Evolutionary conservation across 2,888 invertebrate genomes (phyloP), one percentile per base, ranked within the genome.

Genomic region (Tuberolachnus salignus): DNA sequence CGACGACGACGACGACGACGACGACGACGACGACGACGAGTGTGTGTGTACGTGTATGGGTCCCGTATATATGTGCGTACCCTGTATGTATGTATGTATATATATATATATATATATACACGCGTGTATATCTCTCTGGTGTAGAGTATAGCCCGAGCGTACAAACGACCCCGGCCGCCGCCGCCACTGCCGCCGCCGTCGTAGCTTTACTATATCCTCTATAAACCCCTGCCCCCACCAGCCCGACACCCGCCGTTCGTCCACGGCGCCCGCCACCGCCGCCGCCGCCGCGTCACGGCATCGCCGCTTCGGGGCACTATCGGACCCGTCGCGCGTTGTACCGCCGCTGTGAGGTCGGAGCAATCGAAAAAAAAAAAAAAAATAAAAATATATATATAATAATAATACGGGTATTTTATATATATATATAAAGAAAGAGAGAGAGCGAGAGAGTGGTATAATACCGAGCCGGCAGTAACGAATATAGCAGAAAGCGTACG

Each of bases 101-200:
- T 51, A 51, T 64, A 10, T n/a, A 3, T 34, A 8, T 16, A 26
- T 4, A 14, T 4, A 8, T 4, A 14, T 4, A 16, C 14, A n/a
- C 34, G 11, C 8, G 13, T 49, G 23, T 49, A 23, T 64, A 46
- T 21, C 23, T 51, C 16, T 66, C 23, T 26, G 1, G 8, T 49
- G 49, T 61, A 72, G 61, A 61, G 49, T 72, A 61, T 72, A 34
- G 72, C 82, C 81, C 67, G 72, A 49, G 57, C 73, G 51, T 51
- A 6, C 61, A 73, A 73, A 73, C 71, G 82, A 81, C 82, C 82
- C 82, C 73, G 53, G 82, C 81, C 81, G 71, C 82, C 80, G 81
- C 82, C 74, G 80, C 82, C 82, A 81, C 83, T 82, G 83, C 81
- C 81, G n/a, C n/a, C n/a, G n/a, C n/a, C 75, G 80, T 82, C 82